phyloP scores from a whole-genome alignment of 2,888 invertebrate genomes.

The Ennomos quercinarius region DNA sequence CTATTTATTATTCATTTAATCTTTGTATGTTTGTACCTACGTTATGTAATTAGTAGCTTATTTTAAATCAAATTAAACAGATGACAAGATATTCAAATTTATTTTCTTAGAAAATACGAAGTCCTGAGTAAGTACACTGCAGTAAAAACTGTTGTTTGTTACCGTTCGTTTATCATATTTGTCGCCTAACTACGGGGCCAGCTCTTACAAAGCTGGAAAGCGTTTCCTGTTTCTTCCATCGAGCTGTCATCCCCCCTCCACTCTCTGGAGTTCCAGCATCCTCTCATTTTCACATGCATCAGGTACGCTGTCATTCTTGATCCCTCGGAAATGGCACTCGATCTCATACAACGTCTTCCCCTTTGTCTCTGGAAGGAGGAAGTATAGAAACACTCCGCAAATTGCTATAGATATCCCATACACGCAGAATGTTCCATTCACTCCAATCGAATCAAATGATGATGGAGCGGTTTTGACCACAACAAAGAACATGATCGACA shows the following conservation, averaged over 20 bases:
- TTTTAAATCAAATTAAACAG: slow-evolving; percentile 17
- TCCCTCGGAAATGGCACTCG: slow-evolving; percentile 83
- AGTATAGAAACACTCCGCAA: slow-evolving; percentile 85
- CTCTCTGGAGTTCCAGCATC: slow-evolving; percentile 70
- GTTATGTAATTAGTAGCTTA: not conserved
- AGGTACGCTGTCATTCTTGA: slow-evolving; percentile 42
- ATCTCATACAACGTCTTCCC: slow-evolving; percentile 88
- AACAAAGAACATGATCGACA: slow-evolving; percentile 87
- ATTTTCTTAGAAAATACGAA: slow-evolving; percentile 5
- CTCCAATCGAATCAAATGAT: slow-evolving; percentile 81
- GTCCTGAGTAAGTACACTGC: not conserved
- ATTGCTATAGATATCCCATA: slow-evolving; percentile 84
- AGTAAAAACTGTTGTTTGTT: slow-evolving; percentile 1
- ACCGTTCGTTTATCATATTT: slow-evolving; percentile 21
- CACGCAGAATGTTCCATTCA: slow-evolving; percentile 85
- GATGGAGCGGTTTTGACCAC: slow-evolving; percentile 88
- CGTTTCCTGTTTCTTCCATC: slow-evolving; percentile 52
- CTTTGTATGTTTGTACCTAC: too few species aligned
- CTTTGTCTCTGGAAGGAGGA: slow-evolving; percentile 88
- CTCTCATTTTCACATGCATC: slow-evolving; percentile 60
- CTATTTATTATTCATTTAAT: slow-evolving; percentile 17
- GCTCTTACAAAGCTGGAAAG: slow-evolving; percentile 57
- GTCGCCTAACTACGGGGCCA: slow-evolving; percentile 54
- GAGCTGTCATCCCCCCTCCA: slow-evolving; percentile 70
- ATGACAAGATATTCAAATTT: slow-evolving; percentile 2